Base-by-base conservation (phyloP, 2,888 invertebrate genomes). In the Hoplodrina blanda region DNA sequence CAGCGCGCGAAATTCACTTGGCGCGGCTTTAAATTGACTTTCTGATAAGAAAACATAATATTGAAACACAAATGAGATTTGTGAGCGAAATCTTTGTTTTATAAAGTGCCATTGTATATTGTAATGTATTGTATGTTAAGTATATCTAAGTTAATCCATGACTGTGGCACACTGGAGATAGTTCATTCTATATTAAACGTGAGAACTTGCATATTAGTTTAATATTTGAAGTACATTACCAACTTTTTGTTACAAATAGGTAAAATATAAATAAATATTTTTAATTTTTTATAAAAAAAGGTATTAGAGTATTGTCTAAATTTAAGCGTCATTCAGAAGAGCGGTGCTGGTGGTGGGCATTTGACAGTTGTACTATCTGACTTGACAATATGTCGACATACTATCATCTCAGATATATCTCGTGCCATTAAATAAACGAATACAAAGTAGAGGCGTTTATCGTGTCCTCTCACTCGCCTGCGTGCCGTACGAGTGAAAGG, bases 141-240 rank as follows among this genome's bases (percentile, higher is more conserved):
- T 82, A 76, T 79, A 77, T 76, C 63, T 81, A 76, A 78, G 74
- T 69, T 83, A 72, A 81, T 85, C 87, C 89, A 90, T 90, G 90
- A 90, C 87, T 85, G 80, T 78, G 78, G 79, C 74, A 60, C 80
- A 73, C 30, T 71, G 70, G 72, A 67, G 80, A 76, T 81, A 76
- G 82, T 84, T 79, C 72, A 75, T 62, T 71, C 64, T 74, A 20
- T 75, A 70, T 68, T 41, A 30, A 62, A 69, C 70, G 62, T 62
- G 62, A 70, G 52, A 62, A 55, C 44, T 57, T 59, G 46, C 59
- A 52, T 54, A n/a, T n/a, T 61, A 69, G 50, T 75, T 56, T 33
- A 69, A 50, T 30, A 30, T 63, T 69, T 60, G 15, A 75, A 74
- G 70, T 75, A 75, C 70, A 63, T n/a, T 57, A n/a, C 53, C 17